A percentile compares a stretch with the other conserved stretches of the same genome.
Evolutionary conservation across 2,113 vertebrate genomes (phyloP).

Genomic region (Madoqua kirkii): DNA sequence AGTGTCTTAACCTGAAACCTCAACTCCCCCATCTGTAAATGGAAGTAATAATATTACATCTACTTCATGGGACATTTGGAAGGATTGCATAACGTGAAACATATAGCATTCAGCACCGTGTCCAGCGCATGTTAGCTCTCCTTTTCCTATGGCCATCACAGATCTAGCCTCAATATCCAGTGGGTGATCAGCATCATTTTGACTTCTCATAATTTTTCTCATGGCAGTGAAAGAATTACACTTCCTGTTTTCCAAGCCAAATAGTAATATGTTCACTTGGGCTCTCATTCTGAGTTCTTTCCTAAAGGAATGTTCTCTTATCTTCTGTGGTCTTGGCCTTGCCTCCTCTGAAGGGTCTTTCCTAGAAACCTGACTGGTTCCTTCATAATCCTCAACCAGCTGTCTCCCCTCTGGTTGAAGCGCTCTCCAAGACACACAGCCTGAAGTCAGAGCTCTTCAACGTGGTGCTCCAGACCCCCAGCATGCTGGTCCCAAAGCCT

Average conservation of each 20-base stretch:
- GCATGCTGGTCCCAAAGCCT: not conserved
- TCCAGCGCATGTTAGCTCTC: accelerated
- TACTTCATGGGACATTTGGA: not conserved
- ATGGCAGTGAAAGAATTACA: not conserved
- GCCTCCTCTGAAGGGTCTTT: not conserved
- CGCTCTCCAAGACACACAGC: accelerated
- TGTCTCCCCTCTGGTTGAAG: not conserved
- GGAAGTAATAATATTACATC: not conserved
- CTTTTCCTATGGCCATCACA: not conserved
- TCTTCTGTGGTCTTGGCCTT: not conserved
- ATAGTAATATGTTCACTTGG: not conserved
- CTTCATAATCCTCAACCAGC: not conserved
- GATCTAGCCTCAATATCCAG: not conserved
- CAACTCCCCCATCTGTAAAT: not conserved
- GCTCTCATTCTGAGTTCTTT: not conserved
- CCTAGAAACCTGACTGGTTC: not conserved
- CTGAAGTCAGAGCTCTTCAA: not conserved
- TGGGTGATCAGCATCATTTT: not conserved
- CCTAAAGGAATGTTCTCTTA: not conserved
- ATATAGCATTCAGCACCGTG: not conserved
- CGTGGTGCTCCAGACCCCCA: not conserved
- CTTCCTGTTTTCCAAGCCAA: not conserved
- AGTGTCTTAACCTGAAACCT: not conserved
- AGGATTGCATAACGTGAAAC: accelerated
- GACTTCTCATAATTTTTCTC: not conserved